Evolutionary conservation across 2,113 vertebrate genomes (phyloP), one percentile per base, ranked within the genome.

Genomic region (Rhinogobius similis): DNA sequence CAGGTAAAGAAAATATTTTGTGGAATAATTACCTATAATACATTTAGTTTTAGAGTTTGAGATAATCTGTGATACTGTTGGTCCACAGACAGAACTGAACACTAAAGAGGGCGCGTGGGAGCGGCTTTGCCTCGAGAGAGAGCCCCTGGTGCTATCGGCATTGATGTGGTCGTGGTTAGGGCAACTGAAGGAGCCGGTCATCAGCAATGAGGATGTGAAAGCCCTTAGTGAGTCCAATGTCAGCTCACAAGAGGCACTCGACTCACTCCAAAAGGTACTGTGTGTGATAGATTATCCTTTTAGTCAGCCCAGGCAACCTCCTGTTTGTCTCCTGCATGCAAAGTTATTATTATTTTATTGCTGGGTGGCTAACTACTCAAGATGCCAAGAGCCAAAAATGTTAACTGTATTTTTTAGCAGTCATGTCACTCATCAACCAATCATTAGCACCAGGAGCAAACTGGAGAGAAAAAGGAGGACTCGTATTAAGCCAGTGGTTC

Each of bases 131-230:
- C 72, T 84, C 0, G 97, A 99, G 82, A 92, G 90, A 80, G 94
- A 98, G 84, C 96, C 97, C 70, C 92, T 95, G 77, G 93, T 96
- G 67, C 93, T 99, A 14, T 94, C 94, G 46, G 75, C 90, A 67
- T 93, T 99, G 71, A 96, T 99, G 98, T 99, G 97, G 96, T 98
- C 96, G 0, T 99, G 98, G 98, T 90, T 99, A 78, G 97, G 97
- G 80, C 97, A 98, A 85, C 94, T 99, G 43, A 98, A 94, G 79
- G 97, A 97, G 58, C 97, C 98, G 0, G 44, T 95, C 72, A 87
- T 99, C 88, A 95, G 92, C 84, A 91, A 83, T 55, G 88, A 93
- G 21, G 95, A 97, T 20, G 26, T 97, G 44, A 90, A 93, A 44
- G 75, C 92, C 53, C 73, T 98, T 75, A 84, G 85, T 24, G 87